Conservation (phyloP, 1,140 invertebrate genomes). For the Diprion similis region DNA sequence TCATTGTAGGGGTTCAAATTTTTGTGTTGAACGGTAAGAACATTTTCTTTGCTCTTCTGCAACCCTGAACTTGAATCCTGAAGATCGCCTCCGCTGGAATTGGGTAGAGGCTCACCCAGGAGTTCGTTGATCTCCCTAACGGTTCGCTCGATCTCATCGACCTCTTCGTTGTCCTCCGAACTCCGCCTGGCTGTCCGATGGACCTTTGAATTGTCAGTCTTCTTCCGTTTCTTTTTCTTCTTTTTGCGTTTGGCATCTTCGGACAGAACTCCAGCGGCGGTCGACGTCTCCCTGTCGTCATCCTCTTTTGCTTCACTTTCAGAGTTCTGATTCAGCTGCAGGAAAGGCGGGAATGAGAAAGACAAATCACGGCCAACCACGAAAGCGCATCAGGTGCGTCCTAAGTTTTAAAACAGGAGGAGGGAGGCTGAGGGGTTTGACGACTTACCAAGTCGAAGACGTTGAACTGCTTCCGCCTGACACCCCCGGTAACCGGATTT, state of each 20-base stretch:
- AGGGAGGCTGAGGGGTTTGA: too few species aligned
- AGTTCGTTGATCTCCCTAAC: conserved; percentile 77
- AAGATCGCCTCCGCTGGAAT: conserved; percentile 38
- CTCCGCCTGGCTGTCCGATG: conserved; percentile 62
- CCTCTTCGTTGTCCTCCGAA: conserved; percentile 67
- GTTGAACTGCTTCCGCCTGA: conserved; percentile 9
- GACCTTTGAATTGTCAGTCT: conserved; percentile 43
- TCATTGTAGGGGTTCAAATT: conserved; percentile 86
- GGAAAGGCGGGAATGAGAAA: background rate
- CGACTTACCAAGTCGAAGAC: conserved; percentile 10
- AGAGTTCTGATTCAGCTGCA: conserved; percentile 57
- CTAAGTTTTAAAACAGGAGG: too few species aligned
- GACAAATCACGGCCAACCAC: background rate
- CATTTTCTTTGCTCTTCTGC: conserved; percentile 54
- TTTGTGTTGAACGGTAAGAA: conserved; percentile 73
- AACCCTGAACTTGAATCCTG: conserved; percentile 43
- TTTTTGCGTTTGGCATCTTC: conserved; percentile 65
- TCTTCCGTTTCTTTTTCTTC: conserved; percentile 72
- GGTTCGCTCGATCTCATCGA: conserved; percentile 76
- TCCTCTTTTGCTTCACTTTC: conserved; percentile 77
- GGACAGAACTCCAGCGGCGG: conserved; percentile 51
- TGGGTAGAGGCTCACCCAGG: conserved; percentile 65
- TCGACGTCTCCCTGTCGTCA: conserved; percentile 70
- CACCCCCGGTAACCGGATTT: conserved; percentile 3
- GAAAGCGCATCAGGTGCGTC: background rate